Evolutionary conservation across 2,113 vertebrate genomes (phyloP).

Genomic region (Calidris pugnax): DNA sequence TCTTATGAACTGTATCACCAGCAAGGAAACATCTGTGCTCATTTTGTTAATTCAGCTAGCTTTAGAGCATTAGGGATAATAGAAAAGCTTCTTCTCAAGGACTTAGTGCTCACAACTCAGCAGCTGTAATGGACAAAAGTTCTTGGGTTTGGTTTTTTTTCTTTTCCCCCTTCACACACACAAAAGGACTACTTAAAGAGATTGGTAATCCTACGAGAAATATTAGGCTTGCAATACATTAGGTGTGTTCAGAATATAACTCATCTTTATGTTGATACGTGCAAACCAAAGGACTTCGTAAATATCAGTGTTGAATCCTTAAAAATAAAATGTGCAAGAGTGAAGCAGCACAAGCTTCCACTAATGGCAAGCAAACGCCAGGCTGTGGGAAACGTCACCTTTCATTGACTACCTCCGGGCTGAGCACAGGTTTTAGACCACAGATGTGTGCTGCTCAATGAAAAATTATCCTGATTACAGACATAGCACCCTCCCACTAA

Average conservation of each 20-base stretch:
- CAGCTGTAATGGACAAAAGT: conserved; percentile 21
- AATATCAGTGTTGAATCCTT: not conserved
- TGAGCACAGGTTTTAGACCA: not conserved
- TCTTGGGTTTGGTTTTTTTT: not conserved
- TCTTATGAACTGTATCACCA: conserved; percentile 15
- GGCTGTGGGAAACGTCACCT: rapidly evolving
- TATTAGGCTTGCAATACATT: not conserved
- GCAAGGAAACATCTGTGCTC: conserved; percentile 54
- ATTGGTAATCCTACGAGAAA: not conserved
- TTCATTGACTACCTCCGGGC: not conserved
- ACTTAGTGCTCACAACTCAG: not conserved
- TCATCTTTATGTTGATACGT: not conserved
- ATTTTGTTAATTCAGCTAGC: conserved; percentile 52
- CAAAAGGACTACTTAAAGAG: not conserved
- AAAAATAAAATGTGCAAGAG: not conserved
- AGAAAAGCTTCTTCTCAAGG: conserved; percentile 32
- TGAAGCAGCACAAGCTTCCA: not conserved
- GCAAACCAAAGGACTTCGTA: not conserved
- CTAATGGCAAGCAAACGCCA: rapidly evolving
- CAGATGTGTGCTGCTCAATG: not conserved
- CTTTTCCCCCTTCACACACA: not conserved
- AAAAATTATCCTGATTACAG: not conserved
- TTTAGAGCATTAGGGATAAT: conserved; percentile 23
- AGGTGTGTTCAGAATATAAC: not conserved
- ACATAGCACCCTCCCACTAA: not conserved